A percentile compares a stretch with the other conserved stretches of the same genome.
These are phyloP conservation scores for Anthophora plumipes DNA, from an alignment of 2,888 invertebrate species.

Conservation along the genomic window DNA sequence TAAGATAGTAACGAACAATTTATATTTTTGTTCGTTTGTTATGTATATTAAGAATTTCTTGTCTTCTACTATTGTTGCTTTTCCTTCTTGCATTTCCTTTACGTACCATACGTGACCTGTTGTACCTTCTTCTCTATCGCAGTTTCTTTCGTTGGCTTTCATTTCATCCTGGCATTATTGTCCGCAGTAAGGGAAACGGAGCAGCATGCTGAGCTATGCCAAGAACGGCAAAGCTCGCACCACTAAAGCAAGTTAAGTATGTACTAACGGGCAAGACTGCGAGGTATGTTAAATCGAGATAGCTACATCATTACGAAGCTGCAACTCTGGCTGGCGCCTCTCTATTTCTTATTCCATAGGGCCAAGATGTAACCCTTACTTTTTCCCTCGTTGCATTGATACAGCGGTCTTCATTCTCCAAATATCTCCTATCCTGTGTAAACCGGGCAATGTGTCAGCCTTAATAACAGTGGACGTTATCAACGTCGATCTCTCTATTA, in stretches of 20 bases:
- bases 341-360: conserved; percentile 60
- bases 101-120: background rate
- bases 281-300: conserved; percentile 77
- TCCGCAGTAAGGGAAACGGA: conserved; percentile 38
- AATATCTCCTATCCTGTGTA: background rate
- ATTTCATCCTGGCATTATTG: conserved; percentile 24
- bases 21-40: background rate
- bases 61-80: too few relatives aligned
- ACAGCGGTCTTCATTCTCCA: conserved; percentile 46
- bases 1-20: background rate
- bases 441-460: background rate
- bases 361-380: conserved; percentile 59
- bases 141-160: background rate
- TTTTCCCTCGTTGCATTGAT: conserved; percentile 48
- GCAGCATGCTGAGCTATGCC: conserved; percentile 59
- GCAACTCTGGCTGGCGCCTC: conserved; percentile 59
- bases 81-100: background rate
- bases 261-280: conserved; percentile 68
- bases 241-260: conserved; percentile 69
- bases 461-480: background rate
- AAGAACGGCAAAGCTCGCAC: conserved; percentile 68
- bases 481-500: background rate
- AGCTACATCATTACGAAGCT: conserved; percentile 75
- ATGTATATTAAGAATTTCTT: too few relatives aligned
- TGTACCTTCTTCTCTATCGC: background rate